Conservation (phyloP, 2,888 invertebrate species). For the Ophion ellenae region DNA sequence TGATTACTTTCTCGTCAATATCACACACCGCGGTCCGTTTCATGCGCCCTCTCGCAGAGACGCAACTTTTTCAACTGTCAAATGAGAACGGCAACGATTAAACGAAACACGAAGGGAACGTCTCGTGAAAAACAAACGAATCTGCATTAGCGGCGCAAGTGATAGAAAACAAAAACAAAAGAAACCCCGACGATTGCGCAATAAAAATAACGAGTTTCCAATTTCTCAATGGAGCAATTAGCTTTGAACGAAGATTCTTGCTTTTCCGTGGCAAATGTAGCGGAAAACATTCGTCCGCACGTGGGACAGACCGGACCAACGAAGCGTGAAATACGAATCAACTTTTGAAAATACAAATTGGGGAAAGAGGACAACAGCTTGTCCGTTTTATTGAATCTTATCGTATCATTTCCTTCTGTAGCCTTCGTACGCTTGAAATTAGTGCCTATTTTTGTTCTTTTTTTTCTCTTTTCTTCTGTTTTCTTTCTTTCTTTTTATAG, state of each 20-base stretch:
- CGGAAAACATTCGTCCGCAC: not conserved
- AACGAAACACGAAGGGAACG: not conserved
- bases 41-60: conserved; percentile 46
- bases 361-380: conserved; percentile 63
- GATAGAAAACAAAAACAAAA: not conserved
- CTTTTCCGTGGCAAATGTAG: not conserved
- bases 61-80: conserved; percentile 28
- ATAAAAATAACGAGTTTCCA: not conserved
- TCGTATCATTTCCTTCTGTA: conserved; percentile 71
- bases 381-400: conserved; percentile 62
- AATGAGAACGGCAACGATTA: not conserved
- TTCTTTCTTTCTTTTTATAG: conserved; percentile 35
- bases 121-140: not conserved
- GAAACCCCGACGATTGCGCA: not conserved
- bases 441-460: conserved; percentile 73
- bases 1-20: conserved; percentile 64
- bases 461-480: conserved; percentile 31
- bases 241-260: not conserved
- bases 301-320: not conserved
- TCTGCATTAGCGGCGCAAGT: not conserved
- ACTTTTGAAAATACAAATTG: conserved; percentile 52
- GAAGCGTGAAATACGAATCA: conserved; percentile 26
- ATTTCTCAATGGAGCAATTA: not conserved
- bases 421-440: conserved; percentile 75
- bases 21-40: conserved; percentile 61